Evolutionary conservation across 2,797 vertebrate genomes (phyloP).

Genomic region (Falco columbarius): DNA sequence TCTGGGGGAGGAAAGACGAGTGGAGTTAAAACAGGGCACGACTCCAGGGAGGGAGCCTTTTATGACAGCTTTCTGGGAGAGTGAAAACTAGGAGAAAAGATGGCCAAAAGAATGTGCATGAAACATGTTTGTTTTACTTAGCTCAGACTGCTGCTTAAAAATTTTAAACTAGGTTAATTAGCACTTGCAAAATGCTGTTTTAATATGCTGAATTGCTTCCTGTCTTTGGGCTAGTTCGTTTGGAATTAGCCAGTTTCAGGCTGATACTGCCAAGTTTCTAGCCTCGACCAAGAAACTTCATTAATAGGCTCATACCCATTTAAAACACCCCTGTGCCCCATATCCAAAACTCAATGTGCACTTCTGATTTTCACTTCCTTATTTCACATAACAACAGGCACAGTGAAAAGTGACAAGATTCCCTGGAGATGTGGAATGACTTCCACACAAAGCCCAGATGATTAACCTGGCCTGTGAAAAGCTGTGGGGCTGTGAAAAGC

Average conservation of each 20-base stretch:
- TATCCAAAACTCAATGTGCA: rapidly evolving
- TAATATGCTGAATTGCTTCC: background rate
- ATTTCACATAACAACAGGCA: background rate
- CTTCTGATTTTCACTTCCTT: background rate
- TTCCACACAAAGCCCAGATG: background rate
- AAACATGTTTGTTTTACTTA: constrained; percentile 49
- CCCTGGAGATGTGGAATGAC: background rate
- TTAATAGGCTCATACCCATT: background rate
- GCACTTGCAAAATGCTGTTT: background rate
- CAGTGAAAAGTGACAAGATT: too few species aligned
- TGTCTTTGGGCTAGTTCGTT: background rate
- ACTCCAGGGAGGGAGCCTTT: constrained; percentile 43
- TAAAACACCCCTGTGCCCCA: background rate
- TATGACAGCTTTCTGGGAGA: constrained; percentile 50
- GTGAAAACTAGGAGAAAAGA: constrained; percentile 36
- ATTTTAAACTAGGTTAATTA: constrained; percentile 29
- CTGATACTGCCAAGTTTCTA: background rate
- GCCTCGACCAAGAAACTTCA: background rate
- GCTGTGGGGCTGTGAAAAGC: background rate
- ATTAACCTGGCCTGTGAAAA: background rate
- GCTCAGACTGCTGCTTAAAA: background rate
- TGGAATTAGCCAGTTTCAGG: background rate
- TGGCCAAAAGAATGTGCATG: constrained; percentile 18
- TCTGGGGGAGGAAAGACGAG: constrained; percentile 25
- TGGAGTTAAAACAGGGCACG: constrained; percentile 17